Evolutionary conservation across 2,797 vertebrate genomes (phyloP), one percentile per base, ranked within the genome.

Genomic region (Uromys caudimaculatus): DNA sequence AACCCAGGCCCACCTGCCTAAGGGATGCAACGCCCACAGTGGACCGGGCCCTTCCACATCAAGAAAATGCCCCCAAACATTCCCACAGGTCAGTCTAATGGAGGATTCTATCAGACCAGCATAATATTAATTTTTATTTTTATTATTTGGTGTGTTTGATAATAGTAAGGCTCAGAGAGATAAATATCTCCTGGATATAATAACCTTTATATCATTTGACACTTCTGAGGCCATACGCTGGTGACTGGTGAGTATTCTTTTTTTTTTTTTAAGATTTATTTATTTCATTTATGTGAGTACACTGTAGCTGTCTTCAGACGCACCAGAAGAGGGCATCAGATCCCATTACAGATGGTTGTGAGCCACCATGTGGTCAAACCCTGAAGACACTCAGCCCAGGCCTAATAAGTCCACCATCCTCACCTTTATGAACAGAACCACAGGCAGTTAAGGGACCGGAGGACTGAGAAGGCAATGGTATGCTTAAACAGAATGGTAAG

Each of bases 151-250:
- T 56, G 27, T 76, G 24, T 41, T 23, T 29, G 75, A 85, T 64
- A 71, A 47, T n/a, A 67, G 6, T 44, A 67, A 90, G 84, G 84
- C 38, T 90, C 21, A 79, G 82, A 92, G 58, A 96, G 44, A 62
- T 32, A 62, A 62, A 10, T 44, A 2, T 62, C 81, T 84, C 17
- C 38, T 44, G 10, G 71, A 44, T 27, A 44, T 75, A 75, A 75
- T 44, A 44, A 41, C 23, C 23, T 44, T 27, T 24, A 27, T 27
- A 24, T 2, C 41, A 75, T 27, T 13, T 60, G 71, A 75, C n/a
- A 3, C 13, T 75, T 75, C 38, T n/a, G 58, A 89, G 73, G 81
- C 76, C 90, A 73, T 76, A 69, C 27, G n/a, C n/a, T n/a, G n/a
- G n/a, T n/a, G n/a, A n/a, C n/a, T n/a, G n/a, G n/a, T n/a, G n/a